Evolutionary conservation across 2,797 vertebrate species (phyloP).

Genomic region (Spheniscus humboldti): DNA sequence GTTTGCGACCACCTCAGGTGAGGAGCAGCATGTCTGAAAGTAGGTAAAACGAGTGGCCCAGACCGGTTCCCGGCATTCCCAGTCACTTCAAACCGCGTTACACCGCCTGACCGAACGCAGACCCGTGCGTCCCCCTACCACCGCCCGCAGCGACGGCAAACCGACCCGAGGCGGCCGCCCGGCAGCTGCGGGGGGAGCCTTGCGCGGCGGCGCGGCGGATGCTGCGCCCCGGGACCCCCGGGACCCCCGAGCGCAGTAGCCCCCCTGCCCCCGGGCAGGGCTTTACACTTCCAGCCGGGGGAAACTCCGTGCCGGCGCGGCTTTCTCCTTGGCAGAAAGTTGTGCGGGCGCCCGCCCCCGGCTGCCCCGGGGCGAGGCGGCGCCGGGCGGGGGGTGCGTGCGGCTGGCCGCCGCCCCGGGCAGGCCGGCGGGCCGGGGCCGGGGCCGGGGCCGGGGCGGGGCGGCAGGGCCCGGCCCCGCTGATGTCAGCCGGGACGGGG

Average conservation of each 20-base stretch:
- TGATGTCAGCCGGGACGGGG: too few species aligned
- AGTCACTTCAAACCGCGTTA: fast-evolving
- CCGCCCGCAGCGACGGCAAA: neutral
- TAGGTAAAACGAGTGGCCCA: fast-evolving
- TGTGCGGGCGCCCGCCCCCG: neutral
- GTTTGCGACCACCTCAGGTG: neutral
- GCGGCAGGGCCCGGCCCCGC: too few species aligned
- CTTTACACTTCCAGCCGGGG: neutral
- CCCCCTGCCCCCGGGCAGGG: neutral
- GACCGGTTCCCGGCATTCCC: neutral
- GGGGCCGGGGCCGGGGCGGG: too few species aligned
- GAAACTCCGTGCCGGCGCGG: neutral
- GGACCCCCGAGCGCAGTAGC: too few species aligned
- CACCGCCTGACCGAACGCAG: neutral
- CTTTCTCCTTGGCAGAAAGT: neutral
- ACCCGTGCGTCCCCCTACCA: neutral
- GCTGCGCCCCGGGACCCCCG: neutral
- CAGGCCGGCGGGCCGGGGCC: constrained; percentile 11
- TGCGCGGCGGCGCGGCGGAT: neutral
- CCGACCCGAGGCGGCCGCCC: neutral
- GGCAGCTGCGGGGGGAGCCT: too few species aligned
- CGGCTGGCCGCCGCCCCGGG: too few species aligned
- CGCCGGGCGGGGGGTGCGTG: neutral
- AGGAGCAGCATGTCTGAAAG: neutral
- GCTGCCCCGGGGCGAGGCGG: neutral